A percentile compares a stretch with the other conserved stretches of the same genome.
Conservation (phyloP, 2,113 vertebrate species). For the Petrocephalus zakoni region DNA sequence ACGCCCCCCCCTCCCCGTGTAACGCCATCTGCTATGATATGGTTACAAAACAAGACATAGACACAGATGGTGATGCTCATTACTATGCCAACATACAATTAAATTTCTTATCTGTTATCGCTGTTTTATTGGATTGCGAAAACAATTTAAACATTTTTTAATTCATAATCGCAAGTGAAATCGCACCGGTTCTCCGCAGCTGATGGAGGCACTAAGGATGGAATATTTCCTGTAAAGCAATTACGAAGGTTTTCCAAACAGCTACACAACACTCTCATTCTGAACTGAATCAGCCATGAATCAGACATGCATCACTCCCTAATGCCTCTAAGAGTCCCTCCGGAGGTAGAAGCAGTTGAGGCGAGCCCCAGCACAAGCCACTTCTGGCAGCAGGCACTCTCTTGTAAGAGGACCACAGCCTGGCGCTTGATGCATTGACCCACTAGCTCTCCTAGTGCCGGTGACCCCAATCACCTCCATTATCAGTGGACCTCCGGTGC, state of each 20-base stretch:
- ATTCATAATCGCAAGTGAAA: background rate
- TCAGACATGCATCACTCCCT: background rate
- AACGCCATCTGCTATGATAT: slow-evolving; percentile 12
- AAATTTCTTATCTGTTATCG: slow-evolving; percentile 20
- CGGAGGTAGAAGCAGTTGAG: background rate
- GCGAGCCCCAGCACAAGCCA: background rate
- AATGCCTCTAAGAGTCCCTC: background rate
- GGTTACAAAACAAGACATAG: slow-evolving; percentile 17
- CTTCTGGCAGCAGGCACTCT: background rate
- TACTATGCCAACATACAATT: slow-evolving; percentile 24
- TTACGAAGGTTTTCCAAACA: background rate
- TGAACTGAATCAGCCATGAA: background rate
- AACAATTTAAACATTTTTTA: background rate
- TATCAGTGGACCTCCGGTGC: background rate
- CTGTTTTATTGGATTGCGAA: slow-evolving; percentile 49
- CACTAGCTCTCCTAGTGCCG: background rate
- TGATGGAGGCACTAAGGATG: background rate
- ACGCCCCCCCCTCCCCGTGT: background rate
- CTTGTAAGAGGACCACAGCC: background rate
- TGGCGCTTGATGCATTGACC: background rate
- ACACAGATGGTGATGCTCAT: slow-evolving; percentile 53
- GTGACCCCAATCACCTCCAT: background rate
- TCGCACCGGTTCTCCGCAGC: background rate
- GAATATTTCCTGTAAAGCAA: background rate
- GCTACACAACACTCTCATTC: background rate